Conservation (phyloP, 2,888 invertebrate genomes). For the Andrena dorsata region DNA sequence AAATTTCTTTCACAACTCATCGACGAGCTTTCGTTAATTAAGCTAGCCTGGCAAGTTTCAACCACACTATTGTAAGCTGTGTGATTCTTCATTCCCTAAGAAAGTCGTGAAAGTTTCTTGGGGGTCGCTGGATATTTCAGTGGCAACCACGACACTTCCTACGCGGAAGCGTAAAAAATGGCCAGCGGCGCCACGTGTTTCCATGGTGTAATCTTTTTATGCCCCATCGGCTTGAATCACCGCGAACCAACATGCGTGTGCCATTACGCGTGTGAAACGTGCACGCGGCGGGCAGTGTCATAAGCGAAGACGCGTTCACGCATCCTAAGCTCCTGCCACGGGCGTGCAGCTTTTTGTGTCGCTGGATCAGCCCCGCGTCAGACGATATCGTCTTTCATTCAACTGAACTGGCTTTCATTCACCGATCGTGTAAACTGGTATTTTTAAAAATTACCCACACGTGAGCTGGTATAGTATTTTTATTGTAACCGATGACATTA, state of each 20-base stretch:
- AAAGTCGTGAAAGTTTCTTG: slow-evolving; percentile 3
- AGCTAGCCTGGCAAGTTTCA: neutral
- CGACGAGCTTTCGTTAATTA: no score
- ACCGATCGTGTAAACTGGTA: neutral
- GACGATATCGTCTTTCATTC: slow-evolving; percentile 49
- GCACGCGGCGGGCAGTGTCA: slow-evolving; percentile 3
- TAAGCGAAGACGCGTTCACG: slow-evolving; percentile 18
- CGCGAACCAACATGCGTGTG: slow-evolving; percentile 11
- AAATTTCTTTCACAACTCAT: no score
- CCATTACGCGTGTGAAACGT: slow-evolving; percentile 30
- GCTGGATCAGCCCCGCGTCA: slow-evolving; percentile 30
- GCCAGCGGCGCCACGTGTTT: slow-evolving; percentile 66
- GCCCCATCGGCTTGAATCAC: slow-evolving; percentile 54
- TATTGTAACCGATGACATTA: slow-evolving; percentile 10
- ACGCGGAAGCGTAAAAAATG: slow-evolving; percentile 68
- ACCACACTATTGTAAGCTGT: no score
- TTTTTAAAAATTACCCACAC: slow-evolving; percentile 14
- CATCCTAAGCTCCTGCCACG: slow-evolving; percentile 48
- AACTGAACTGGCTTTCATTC: slow-evolving; percentile 23
- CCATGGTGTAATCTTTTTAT: slow-evolving; percentile 69
- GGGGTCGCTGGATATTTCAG: neutral
- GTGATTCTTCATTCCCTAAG: neutral
- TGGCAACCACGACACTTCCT: slow-evolving; percentile 48
- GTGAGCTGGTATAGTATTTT: neutral
- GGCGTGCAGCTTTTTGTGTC: slow-evolving; percentile 42